Conservation (phyloP, 2,797 vertebrate genomes). For the Girardinus metallicus region DNA sequence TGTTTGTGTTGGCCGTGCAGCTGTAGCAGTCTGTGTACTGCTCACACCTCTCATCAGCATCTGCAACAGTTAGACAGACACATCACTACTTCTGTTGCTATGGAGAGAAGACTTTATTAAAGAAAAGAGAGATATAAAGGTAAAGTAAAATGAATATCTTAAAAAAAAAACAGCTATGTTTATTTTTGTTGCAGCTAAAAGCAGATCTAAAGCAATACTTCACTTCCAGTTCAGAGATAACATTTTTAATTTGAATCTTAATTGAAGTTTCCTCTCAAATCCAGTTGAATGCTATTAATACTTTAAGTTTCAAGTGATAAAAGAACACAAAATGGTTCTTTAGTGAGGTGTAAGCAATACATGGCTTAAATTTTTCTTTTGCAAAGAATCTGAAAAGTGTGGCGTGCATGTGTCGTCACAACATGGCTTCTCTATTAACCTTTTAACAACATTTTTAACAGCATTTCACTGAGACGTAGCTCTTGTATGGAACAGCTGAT, state of each 20-base stretch:
- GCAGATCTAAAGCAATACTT: background rate
- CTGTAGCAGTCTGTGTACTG: slow-evolving; percentile 98
- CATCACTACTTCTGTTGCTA: background rate
- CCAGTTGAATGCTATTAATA: background rate
- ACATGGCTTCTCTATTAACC: too few species aligned
- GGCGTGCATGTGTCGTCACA: background rate
- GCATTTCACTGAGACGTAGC: too few species aligned
- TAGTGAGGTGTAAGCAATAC: background rate
- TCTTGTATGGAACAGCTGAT: too few species aligned
- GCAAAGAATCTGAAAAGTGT: background rate
- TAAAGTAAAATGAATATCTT: background rate
- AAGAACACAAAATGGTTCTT: background rate
- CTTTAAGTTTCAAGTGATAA: background rate
- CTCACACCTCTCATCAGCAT: slow-evolving; percentile 90
- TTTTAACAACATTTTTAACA: too few species aligned
- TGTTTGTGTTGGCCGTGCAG: slow-evolving; percentile 94
- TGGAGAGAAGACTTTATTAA: background rate
- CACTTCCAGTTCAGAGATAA: background rate
- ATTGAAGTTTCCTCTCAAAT: background rate
- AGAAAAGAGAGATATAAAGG: background rate
- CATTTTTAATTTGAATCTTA: background rate
- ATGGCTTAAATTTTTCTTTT: background rate
- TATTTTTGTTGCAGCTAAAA: background rate
- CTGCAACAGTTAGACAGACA: slow-evolving; percentile 61
- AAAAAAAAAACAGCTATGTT: background rate